phyloP scores from a whole-genome alignment of 2,797 vertebrate species.

The Psittacula echo region DNA sequence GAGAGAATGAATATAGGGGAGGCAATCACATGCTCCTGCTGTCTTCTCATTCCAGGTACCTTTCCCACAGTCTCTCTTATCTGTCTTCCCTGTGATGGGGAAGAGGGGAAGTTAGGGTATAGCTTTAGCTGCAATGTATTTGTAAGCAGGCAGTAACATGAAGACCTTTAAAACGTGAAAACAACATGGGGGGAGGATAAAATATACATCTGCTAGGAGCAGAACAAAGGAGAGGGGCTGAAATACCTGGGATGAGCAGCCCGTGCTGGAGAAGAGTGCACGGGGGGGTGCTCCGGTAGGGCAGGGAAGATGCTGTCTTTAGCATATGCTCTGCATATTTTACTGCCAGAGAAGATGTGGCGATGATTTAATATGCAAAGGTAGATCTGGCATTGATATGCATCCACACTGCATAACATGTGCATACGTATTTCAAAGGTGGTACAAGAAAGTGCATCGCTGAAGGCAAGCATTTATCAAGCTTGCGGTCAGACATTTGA shows the following conservation, averaged over 20 bases:
- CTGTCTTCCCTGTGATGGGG: not conserved
- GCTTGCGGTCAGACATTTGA: slow-evolving; percentile 64
- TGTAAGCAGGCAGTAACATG: not conserved
- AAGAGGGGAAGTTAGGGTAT: not conserved
- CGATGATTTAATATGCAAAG: slow-evolving; percentile 77
- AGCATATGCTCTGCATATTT: slow-evolving; percentile 77
- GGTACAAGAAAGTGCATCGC: slow-evolving; percentile 52
- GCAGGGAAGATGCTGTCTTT: slow-evolving; percentile 57
- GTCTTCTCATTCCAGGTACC: not conserved
- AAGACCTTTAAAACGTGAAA: not conserved
- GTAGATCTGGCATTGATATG: slow-evolving; percentile 73
- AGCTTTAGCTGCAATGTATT: not conserved
- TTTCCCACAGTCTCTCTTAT: not conserved
- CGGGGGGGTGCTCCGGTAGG: not conserved
- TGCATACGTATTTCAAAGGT: slow-evolving; percentile 76
- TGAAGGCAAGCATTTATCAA: slow-evolving; percentile 68
- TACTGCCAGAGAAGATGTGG: slow-evolving; percentile 60
- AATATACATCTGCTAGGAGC: slow-evolving; percentile 13
- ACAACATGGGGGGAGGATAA: not conserved
- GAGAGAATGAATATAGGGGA: not conserved
- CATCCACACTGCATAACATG: slow-evolving; percentile 60
- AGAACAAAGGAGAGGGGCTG: slow-evolving; percentile 68
- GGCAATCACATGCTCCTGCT: not conserved
- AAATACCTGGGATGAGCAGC: slow-evolving; percentile 55
- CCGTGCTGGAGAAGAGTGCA: not conserved